Conservation (phyloP, 2,113 vertebrate genomes). For the Anoura caudifer region DNA sequence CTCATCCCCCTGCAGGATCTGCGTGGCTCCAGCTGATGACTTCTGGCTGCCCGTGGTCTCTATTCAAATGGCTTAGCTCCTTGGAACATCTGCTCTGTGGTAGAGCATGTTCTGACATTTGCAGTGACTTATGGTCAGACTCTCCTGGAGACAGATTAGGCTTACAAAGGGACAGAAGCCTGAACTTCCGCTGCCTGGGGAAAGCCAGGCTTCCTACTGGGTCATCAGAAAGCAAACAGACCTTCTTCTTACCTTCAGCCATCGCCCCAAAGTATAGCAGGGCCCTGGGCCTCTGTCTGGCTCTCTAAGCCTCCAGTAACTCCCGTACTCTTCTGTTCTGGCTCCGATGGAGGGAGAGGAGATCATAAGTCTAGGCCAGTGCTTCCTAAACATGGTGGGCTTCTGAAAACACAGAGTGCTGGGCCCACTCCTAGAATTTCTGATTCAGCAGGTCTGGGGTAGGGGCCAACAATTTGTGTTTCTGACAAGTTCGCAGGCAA, state of each 20-base stretch:
- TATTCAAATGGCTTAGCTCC: background rate
- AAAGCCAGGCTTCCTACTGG: background rate
- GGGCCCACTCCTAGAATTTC: background rate
- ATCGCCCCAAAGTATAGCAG: background rate
- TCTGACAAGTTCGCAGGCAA: background rate
- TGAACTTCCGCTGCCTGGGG: background rate
- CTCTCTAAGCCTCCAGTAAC: background rate
- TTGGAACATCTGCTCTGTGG: background rate
- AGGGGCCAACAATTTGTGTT: background rate
- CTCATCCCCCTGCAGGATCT: constrained; percentile 14
- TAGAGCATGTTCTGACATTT: constrained; percentile 25
- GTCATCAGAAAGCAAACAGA: background rate
- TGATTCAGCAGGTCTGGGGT: background rate
- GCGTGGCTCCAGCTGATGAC: background rate
- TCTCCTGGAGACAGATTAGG: background rate
- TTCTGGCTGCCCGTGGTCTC: constrained; percentile 31
- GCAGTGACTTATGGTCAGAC: background rate
- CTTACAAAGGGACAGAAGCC: background rate
- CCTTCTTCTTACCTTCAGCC: background rate
- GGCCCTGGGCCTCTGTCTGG: background rate
- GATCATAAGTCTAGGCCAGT: background rate
- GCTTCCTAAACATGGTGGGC: background rate
- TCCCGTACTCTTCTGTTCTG: background rate
- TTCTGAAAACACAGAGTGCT: background rate
- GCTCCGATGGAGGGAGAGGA: background rate